Percentiles rank a stretch among this genome's conserved stretches.
phyloP scores from a whole-genome alignment of 30 jellyfish, hydroid and myxozoan genomes.

The Aurelia sp. region DNA sequence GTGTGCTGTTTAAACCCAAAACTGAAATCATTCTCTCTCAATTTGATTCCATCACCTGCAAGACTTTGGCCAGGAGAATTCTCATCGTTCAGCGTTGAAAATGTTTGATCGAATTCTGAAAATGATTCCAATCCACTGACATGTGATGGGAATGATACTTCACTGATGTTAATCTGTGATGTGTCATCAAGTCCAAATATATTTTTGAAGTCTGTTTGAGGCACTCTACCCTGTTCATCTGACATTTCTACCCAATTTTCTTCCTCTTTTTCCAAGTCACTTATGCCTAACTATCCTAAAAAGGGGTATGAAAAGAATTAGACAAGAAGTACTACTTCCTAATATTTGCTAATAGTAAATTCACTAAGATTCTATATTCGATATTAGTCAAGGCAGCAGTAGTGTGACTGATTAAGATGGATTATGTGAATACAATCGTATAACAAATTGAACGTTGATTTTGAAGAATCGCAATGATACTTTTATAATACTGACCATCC shows the following conservation, averaged over 20 bases:
- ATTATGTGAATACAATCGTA: no score
- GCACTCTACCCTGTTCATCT: not conserved
- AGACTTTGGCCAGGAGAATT: conserved; percentile 16
- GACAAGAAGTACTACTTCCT: no score
- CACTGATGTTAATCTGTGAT: conserved; percentile 67
- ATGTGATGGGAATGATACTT: conserved; percentile 89
- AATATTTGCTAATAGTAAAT: no score
- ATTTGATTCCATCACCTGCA: not conserved
- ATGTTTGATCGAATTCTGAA: conserved; percentile 77
- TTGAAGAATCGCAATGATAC: no score
- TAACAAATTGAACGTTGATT: no score
- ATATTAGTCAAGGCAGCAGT: no score
- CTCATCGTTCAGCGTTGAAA: conserved; percentile 19
- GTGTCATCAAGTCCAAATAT: conserved; percentile 37
- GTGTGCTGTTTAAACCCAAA: not conserved
- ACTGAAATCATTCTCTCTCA: not conserved
- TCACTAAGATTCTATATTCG: no score
- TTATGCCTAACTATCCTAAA: no score
- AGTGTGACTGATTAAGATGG: no score
- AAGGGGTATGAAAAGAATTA: no score
- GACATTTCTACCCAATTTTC: not conserved
- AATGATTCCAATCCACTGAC: conserved; percentile 93
- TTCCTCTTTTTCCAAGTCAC: not conserved
- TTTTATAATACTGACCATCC: no score
- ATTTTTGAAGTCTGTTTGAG: not conserved